Evolutionary conservation across 2,888 invertebrate species (phyloP).

Genomic region (Anticlea derivata): DNA sequence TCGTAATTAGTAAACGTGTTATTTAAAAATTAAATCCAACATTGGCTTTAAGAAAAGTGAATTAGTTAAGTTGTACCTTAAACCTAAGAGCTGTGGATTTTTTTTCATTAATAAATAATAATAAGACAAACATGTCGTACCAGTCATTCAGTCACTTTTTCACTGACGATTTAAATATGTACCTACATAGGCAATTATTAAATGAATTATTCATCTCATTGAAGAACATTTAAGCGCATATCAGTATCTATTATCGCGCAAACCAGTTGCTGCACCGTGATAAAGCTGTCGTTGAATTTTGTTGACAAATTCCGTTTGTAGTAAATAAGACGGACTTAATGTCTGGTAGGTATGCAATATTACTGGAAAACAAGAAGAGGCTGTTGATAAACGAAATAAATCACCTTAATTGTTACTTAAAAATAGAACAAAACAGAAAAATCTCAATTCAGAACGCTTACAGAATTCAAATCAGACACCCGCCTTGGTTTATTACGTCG

Average conservation of each 20-base stretch:
- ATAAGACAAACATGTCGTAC: too few relatives aligned
- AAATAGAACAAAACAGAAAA: slow-evolving; percentile 45
- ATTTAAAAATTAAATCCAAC: too few relatives aligned
- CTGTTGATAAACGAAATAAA: slow-evolving; percentile 15
- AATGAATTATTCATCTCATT: slow-evolving; percentile 13
- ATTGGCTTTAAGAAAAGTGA: too few relatives aligned
- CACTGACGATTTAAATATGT: slow-evolving; percentile 5
- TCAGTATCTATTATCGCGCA: slow-evolving; percentile 3
- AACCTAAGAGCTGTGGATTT: too few relatives aligned
- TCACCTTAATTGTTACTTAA: slow-evolving; percentile 28
- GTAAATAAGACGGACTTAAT: too few relatives aligned
- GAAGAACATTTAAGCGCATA: slow-evolving; percentile 1
- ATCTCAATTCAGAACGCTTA: slow-evolving; percentile 58
- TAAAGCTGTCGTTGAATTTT: not conserved
- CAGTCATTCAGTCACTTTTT: slow-evolving; percentile 20
- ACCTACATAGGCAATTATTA: not conserved
- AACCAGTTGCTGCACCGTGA: slow-evolving; percentile 4
- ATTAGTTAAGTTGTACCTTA: too few relatives aligned
- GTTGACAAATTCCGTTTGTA: too few relatives aligned
- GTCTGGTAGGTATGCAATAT: too few relatives aligned
- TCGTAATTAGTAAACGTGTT: too few relatives aligned
- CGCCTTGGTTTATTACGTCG: slow-evolving; percentile 80
- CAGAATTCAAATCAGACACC: slow-evolving; percentile 77
- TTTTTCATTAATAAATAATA: too few relatives aligned
- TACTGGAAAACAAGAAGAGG: not conserved